Base-by-base conservation (phyloP, 2,797 vertebrate species). In the Epinephelus awoara region DNA sequence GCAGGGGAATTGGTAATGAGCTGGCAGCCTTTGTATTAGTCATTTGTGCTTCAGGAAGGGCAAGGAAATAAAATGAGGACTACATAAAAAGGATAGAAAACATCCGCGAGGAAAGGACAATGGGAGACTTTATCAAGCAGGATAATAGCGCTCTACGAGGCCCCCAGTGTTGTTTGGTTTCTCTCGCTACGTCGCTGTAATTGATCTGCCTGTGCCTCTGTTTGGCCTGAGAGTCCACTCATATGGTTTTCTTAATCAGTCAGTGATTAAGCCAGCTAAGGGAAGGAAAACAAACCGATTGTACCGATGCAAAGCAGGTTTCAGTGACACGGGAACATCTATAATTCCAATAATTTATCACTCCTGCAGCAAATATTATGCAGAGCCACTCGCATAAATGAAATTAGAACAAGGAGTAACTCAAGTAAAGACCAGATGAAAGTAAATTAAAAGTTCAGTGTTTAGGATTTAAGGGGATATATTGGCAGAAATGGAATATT, bases 151-250 rank as follows among this genome's bases (percentile, higher is more conserved):
- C 49, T 63, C 40, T 80, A 58, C 23, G 29, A 77, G 38, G 66
- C 68, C 75, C 65, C 21, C 8, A 23, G 68, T 62, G 57, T 49
- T 76, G 68, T 86, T 77, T 88, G 52, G 55, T 56, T 65, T 72
- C 82, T 75, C 72, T 80, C 4, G 15, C 40, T 63, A 55, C 65
- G 70, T 58, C 51, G 63, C 42, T 83, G 46, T 68, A 79, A 92
- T 90, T 90, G 83, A 92, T 92, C 77, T 69, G 78, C 61, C 82
- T 80, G 67, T 77, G 79, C 81, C 68, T 84, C 80, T 88, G 87
- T 80, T 89, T 82, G 59, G 51, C 77, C 68, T 46, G 40, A 82
- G 77, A 85, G 77, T 83, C 65, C 40, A 69, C 70, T 89, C 66
- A 69, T 69, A 83, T 54, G 46, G 78, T 66, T 86, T 79, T 76